Evolutionary conservation across 1,140 invertebrate species (phyloP), one percentile per base, ranked within the genome.

Genomic region (Ceratina australensis): DNA sequence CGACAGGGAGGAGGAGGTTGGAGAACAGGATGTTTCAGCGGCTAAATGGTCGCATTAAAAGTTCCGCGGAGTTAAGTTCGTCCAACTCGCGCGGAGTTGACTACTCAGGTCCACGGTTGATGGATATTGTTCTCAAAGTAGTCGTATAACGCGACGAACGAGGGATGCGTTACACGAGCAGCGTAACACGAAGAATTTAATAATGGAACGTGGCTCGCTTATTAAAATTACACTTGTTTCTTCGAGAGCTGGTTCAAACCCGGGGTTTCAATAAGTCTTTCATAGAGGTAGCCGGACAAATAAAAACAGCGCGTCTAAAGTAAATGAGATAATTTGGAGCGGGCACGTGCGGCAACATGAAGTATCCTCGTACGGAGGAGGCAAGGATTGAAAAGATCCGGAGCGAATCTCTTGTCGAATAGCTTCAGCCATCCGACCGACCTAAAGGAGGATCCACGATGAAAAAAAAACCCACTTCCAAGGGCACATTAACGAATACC

Each of bases 31-130:
- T 28, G 69, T 60, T 61, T 72, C 57, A 60, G 42, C 5, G 33
- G 33, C 15, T 72, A 72, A 72, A 47, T 72, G 69, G 69, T 26
- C 49, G 56, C 57, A 61, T 72, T 72, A 72, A 72, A 72, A 72
- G 56, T 72, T 72, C 42, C 33, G 12, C 22, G 12, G 49, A 61
- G 56, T 49, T 49, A 24, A 60, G 57, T 72, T 72, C 16, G 15
- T 72, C 15, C 33, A 72, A 72, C 69, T 49, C 24, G 12, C 0
- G 12, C 5, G 16, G 16, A 26, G 56, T n/a, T 57, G 22, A 22
- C 57, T 60, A 16, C 47, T 33, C 15, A 50, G 60, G 69, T 60
- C 42, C 22, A 10, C 33, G 3, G 22, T 72, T 60, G 56, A 60
- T 61, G 56, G 69, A 72, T 72, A 61, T 72, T 72, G 69, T 72